Base-by-base conservation (phyloP, 2,113 vertebrate species). In the Burhinus oedicnemus region DNA sequence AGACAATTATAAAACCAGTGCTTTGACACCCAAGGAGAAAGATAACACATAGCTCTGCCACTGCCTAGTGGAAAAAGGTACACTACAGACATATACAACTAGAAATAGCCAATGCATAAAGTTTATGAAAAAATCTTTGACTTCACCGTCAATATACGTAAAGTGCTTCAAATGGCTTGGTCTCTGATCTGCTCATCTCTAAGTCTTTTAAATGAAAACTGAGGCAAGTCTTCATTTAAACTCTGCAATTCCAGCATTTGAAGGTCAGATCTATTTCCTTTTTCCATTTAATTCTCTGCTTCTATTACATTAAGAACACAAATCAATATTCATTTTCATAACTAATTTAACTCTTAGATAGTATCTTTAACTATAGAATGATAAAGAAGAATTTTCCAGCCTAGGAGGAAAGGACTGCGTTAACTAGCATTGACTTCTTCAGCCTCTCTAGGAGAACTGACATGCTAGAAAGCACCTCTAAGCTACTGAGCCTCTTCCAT, bases 291-390 rank as follows among this genome's bases (percentile, higher is more conserved):
- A 84, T 87, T 81, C 11, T 75, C 51, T 89, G 12, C 27, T 85
- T 78, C 51, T 90, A 38, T 91, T 82, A 52, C 40, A 89, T 84
- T 84, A 87, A 81, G 72, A 88, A 84, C 40, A 95, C 49, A 92
- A 85, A 92, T 83, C 69, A 83, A 84, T 68, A 78, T 52, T 80
- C 6, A 58, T 64, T 83, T 91, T 88, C 34, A 74, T 90, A 93
- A 83, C 66, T 60, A 70, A 74, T 92, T 94, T 83, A 90, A 83
- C 54, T 55, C 68, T 77, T 62, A 57, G 52, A 71, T 45, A 45
- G 27, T 42, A 49, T 69, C 58, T 95, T 80, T 92, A 79, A 69
- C 27, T 71, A 36, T 6, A 77, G n/a, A 65, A 71, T 25, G 6
- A 89, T 71, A 68, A 81, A 85, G 42, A 68, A 89, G 30, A 42